Conservation (phyloP, 1,140 invertebrate species). For the Ostrea denselamellosa region DNA sequence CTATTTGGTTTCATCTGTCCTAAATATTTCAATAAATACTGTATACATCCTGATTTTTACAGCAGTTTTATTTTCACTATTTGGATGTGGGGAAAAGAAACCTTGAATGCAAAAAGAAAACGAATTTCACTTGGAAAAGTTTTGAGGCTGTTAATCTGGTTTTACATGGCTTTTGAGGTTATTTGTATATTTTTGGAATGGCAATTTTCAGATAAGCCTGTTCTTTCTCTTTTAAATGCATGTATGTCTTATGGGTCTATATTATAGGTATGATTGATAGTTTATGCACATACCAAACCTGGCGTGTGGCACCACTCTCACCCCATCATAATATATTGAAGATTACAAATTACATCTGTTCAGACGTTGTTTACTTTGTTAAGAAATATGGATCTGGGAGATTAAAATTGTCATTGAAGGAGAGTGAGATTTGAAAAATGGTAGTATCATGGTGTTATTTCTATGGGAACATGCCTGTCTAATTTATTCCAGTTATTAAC, state of each 20-base stretch:
- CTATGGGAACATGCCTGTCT: background rate
- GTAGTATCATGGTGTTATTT: background rate
- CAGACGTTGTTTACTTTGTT: background rate
- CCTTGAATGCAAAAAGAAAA: no score
- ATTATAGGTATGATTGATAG: slow-evolving; percentile 13
- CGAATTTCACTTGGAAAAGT: no score
- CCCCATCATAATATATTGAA: background rate
- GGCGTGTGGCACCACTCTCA: background rate
- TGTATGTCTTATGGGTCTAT: background rate
- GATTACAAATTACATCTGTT: background rate
- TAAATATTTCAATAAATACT: no score
- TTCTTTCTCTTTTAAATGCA: background rate
- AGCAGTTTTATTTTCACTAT: no score
- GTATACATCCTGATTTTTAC: no score
- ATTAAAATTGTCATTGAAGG: background rate
- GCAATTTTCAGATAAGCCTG: background rate
- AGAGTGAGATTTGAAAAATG: background rate
- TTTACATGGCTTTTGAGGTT: no score
- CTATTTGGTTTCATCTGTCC: no score
- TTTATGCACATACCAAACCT: background rate
- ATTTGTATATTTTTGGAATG: no score
- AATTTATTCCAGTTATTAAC: background rate
- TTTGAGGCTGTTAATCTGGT: no score
- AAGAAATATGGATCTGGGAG: slow-evolving; percentile 1
- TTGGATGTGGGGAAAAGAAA: no score